These are phyloP conservation scores for Henricia sp. DNA, from an alignment of 53 echinoderm and acorn worm genomes.

Conservation along the genomic window DNA sequence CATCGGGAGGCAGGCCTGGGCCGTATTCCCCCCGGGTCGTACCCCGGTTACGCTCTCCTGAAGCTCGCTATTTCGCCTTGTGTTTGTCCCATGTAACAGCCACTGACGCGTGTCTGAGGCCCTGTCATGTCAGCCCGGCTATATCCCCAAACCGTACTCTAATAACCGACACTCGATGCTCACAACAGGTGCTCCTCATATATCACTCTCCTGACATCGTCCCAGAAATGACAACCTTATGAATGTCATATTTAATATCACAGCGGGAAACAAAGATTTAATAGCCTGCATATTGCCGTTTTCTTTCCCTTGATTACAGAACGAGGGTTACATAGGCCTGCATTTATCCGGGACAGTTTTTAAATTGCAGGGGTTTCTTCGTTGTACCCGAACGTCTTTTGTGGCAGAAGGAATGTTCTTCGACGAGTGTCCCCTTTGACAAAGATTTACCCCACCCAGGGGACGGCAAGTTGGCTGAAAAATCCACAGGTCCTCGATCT, in stretches of 20 bases:
- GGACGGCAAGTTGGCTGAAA: too few species aligned
- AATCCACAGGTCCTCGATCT: too few species aligned
- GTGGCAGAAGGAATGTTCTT: too few species aligned
- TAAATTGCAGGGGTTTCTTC: too few species aligned
- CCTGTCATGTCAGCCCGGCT: neutral
- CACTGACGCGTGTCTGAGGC: constrained; percentile 38
- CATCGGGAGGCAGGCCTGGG: too few species aligned
- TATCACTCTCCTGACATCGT: constrained; percentile 23
- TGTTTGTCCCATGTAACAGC: neutral
- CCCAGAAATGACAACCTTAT: constrained; percentile 37
- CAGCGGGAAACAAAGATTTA: constrained; percentile 37
- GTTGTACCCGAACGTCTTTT: too few species aligned
- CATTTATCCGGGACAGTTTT: too few species aligned
- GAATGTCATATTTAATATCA: constrained; percentile 62
- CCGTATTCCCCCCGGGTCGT: neutral
- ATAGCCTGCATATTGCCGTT: too few species aligned
- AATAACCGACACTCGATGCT: neutral
- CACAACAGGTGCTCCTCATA: constrained; percentile 58
- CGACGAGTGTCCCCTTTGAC: too few species aligned
- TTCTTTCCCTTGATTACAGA: too few species aligned
- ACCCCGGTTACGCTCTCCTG: constrained; percentile 14
- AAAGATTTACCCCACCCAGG: too few species aligned
- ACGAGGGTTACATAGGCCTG: too few species aligned
- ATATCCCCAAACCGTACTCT: neutral
- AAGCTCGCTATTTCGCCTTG: constrained; percentile 27